A percentile compares a stretch with the other conserved stretches of the same genome.
Conservation (phyloP, 2,888 invertebrate species). For the Drosophila diplacantha region DNA sequence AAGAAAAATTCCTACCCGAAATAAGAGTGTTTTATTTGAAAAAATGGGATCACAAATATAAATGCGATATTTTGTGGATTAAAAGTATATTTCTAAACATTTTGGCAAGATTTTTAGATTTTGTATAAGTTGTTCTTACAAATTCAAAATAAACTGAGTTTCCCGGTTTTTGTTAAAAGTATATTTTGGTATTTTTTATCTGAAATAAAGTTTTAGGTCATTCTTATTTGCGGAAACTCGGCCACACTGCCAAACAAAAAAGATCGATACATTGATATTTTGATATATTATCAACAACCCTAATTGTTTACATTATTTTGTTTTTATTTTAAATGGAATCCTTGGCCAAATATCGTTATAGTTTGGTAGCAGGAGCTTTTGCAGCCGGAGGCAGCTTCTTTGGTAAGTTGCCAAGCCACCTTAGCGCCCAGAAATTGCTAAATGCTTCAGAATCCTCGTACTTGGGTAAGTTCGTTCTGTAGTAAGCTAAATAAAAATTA, state of each 20-base stretch:
- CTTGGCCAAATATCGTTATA: conserved; percentile 64
- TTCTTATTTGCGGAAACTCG: background rate
- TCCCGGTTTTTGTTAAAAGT: background rate
- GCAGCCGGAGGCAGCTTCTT: conserved; percentile 81
- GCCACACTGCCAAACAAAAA: background rate
- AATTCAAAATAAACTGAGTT: background rate
- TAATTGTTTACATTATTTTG: background rate
- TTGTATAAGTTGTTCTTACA: too few species aligned
- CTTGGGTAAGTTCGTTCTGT: conserved; percentile 22
- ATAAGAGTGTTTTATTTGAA: conserved; percentile 1
- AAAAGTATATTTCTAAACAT: too few species aligned
- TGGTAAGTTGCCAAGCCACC: conserved; percentile 79
- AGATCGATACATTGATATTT: too few species aligned
- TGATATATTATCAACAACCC: too few species aligned
- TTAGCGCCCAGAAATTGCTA: conserved; percentile 45
- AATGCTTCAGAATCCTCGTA: conserved; percentile 9
- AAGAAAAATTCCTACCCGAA: conserved; percentile 8
- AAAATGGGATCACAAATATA: too few species aligned
- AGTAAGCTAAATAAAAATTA: background rate
- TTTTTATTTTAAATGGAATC: conserved; percentile 37
- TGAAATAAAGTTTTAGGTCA: too few species aligned
- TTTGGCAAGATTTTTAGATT: too few species aligned
- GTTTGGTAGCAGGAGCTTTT: conserved; percentile 79
- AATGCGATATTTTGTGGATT: background rate
- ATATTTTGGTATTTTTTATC: background rate